Evolutionary conservation across 2,888 invertebrate species (phyloP).

Genomic region (Parnassius smintheus): DNA sequence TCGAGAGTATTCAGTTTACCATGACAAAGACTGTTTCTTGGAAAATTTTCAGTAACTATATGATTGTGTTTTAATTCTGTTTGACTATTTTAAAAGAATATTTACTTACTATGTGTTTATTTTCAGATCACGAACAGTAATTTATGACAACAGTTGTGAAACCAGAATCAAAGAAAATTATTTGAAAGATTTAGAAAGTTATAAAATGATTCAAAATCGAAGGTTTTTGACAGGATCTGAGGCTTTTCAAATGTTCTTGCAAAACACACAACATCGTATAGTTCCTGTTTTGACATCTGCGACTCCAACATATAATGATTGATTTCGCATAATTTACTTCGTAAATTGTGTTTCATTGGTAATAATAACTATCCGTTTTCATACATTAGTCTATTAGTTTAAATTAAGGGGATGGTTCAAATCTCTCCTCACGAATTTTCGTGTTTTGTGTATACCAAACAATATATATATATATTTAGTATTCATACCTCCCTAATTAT

Average conservation of each 20-base stretch:
- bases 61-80: conserved; percentile 1
- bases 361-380: no score
- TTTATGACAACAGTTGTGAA: conserved; percentile 1
- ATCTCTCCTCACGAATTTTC: no score
- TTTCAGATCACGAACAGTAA: conserved; percentile 17
- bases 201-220: conserved; percentile 33
- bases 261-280: conserved; percentile 36
- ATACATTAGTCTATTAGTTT: no score
- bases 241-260: conserved; percentile 60
- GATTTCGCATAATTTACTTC: background rate
- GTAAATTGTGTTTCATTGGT: no score
- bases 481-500: no score
- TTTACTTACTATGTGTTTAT: background rate
- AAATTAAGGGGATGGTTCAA: no score
- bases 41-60: conserved; percentile 53
- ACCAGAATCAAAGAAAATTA: background rate
- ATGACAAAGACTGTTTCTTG: conserved; percentile 64
- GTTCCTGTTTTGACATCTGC: conserved; percentile 31
- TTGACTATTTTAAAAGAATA: background rate
- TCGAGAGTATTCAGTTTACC: conserved; percentile 68
- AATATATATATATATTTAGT: no score
- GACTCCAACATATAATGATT: conserved; percentile 17
- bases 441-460: no score
- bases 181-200: background rate
- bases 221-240: conserved; percentile 60